These are phyloP conservation scores for Coenonympha glycerion DNA, from an alignment of 2,888 invertebrate genomes.

Conservation along the genomic window DNA sequence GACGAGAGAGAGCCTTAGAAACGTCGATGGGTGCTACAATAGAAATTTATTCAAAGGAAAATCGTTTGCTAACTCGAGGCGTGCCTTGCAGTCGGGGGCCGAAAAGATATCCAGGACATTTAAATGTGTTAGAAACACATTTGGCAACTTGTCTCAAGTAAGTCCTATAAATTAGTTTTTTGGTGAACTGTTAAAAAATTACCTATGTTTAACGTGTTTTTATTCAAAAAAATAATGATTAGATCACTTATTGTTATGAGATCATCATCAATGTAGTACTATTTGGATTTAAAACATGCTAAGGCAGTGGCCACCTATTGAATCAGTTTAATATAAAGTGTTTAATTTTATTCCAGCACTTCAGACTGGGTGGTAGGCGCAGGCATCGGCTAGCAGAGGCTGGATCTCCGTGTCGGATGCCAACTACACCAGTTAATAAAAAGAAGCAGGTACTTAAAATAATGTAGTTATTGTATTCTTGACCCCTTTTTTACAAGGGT, in stretches of 20 bases:
- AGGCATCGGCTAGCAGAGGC: conserved; percentile 65
- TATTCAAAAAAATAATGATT: no score
- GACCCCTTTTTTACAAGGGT: no score
- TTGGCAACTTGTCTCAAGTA: conserved; percentile 82
- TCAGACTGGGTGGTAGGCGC: conserved; percentile 60
- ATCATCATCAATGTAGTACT: no score
- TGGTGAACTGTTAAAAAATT: no score
- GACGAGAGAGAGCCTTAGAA: conserved; percentile 56
- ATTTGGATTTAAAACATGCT: no score
- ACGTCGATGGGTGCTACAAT: conserved; percentile 65
- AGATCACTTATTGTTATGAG: no score
- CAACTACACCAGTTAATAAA: conserved; percentile 64
- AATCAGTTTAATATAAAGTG: not conserved
- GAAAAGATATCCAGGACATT: conserved; percentile 81
- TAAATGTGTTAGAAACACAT: conserved; percentile 78
- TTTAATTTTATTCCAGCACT: conserved; percentile 45
- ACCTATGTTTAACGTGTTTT: no score
- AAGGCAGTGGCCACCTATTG: no score
- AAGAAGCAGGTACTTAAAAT: conserved; percentile 64
- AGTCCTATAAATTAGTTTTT: not conserved
- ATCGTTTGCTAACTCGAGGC: conserved; percentile 78
- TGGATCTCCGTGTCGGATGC: conserved; percentile 58
- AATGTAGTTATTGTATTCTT: no score
- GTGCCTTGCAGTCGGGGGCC: conserved; percentile 79
- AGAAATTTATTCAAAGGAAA: conserved; percentile 62